Percentiles rank a stretch among this genome's conserved stretches.
Evolutionary conservation across 2,888 invertebrate genomes (phyloP).

Genomic region (Agriopis marginaria): DNA sequence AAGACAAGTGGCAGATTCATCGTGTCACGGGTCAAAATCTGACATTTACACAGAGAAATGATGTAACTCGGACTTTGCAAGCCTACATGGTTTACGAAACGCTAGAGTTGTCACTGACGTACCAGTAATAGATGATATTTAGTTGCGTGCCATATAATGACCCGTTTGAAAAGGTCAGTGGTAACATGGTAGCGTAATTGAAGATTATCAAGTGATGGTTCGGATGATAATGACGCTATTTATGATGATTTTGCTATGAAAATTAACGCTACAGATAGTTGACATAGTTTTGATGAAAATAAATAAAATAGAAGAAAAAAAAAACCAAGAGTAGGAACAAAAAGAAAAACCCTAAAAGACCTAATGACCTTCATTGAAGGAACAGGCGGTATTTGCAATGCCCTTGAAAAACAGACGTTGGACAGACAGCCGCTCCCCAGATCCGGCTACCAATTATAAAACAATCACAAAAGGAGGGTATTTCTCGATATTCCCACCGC

Average conservation of each 20-base stretch:
- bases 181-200: slow-evolving; percentile 60
- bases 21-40: slow-evolving; percentile 80
- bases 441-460: slow-evolving; percentile 65
- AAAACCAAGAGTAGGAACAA: not conserved
- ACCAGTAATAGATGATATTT: slow-evolving; percentile 61
- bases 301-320: not conserved
- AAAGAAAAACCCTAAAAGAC: slow-evolving; percentile 32
- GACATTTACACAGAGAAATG: slow-evolving; percentile 77
- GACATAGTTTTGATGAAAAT: slow-evolving; percentile 11
- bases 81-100: slow-evolving; percentile 63
- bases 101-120: slow-evolving; percentile 65
- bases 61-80: slow-evolving; percentile 62
- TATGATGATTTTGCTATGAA: slow-evolving; percentile 43
- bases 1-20: slow-evolving; percentile 67
- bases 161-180: slow-evolving; percentile 67
- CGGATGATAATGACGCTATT: slow-evolving; percentile 54
- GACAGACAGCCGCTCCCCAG: slow-evolving; percentile 59
- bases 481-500: slow-evolving; percentile 18
- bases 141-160: slow-evolving; percentile 68
- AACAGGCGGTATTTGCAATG: slow-evolving; percentile 62
- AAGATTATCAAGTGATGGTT: slow-evolving; percentile 61
- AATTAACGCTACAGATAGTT: slow-evolving; percentile 29
- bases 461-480: slow-evolving; percentile 26
- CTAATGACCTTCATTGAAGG: slow-evolving; percentile 63
- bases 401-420: slow-evolving; percentile 67